A percentile compares a stretch with the other conserved stretches of the same genome.
Conservation (phyloP, 2,113 vertebrate species). For the Fulica atra region DNA sequence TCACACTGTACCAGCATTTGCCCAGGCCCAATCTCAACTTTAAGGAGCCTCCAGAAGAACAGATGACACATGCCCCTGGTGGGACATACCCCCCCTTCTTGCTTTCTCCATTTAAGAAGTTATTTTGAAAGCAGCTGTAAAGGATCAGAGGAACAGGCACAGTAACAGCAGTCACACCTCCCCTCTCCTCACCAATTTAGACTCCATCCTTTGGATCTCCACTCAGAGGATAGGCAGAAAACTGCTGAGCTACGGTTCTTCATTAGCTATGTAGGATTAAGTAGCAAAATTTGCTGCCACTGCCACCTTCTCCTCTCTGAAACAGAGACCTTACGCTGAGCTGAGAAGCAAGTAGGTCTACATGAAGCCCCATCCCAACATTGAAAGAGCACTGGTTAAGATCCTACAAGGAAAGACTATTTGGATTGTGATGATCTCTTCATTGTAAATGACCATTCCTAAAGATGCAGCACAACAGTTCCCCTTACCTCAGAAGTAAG, state of each 20-base stretch:
- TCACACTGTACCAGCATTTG: not conserved
- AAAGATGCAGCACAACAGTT: not conserved
- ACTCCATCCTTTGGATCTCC: not conserved
- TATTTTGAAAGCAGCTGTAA: not conserved
- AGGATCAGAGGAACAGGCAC: accelerated
- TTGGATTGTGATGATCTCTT: not conserved
- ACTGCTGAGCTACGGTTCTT: not conserved
- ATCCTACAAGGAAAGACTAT: not conserved
- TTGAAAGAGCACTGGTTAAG: not conserved
- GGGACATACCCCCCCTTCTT: not conserved
- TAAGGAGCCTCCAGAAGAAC: not conserved
- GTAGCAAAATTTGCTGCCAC: not conserved
- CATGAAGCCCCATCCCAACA: not conserved
- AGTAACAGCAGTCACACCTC: not conserved
- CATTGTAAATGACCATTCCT: not conserved
- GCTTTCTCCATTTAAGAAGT: not conserved
- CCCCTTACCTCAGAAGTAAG: not conserved
- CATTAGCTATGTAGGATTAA: not conserved
- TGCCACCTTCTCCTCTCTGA: not conserved
- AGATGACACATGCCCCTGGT: not conserved
- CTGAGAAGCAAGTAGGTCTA: not conserved
- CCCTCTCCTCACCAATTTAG: not conserved
- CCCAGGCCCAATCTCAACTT: not conserved
- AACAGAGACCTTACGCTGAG: not conserved
- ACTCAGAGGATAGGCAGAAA: not conserved